phyloP scores from a whole-genome alignment of 2,797 vertebrate genomes.

The Oophaga sylvatica region DNA sequence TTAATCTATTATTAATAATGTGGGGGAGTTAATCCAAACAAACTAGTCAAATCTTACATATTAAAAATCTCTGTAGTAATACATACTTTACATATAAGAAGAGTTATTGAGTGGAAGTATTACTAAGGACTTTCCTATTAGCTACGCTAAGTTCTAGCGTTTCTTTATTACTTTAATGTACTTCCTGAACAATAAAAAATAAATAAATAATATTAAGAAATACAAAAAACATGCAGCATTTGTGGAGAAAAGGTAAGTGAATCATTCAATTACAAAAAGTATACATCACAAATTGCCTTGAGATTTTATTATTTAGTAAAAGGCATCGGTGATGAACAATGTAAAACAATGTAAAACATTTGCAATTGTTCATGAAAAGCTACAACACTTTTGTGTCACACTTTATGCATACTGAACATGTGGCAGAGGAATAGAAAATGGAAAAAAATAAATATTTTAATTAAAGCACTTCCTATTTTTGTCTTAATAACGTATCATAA shows the following conservation, averaged over 20 bases:
- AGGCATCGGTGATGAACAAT: background rate
- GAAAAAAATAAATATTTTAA: no score
- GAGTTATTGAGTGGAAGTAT: background rate
- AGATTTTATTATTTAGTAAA: background rate
- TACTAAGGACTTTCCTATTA: background rate
- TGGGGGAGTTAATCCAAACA: background rate
- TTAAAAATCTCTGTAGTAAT: background rate
- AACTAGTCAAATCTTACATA: background rate
- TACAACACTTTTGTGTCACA: background rate
- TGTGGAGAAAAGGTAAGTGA: background rate
- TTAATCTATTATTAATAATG: constrained; percentile 25
- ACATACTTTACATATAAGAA: background rate
- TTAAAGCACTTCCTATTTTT: background rate
- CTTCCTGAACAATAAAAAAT: background rate
- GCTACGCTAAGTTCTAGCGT: background rate
- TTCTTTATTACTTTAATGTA: background rate
- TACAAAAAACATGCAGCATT: background rate
- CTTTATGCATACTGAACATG: background rate
- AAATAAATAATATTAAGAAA: background rate
- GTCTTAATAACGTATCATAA: background rate
- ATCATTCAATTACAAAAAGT: background rate
- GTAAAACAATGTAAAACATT: background rate
- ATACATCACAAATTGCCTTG: background rate
- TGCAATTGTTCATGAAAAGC: no score
- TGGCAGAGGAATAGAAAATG: background rate